Conservation (phyloP, 2,113 vertebrate genomes). For the Pseudopodoces humilis region DNA sequence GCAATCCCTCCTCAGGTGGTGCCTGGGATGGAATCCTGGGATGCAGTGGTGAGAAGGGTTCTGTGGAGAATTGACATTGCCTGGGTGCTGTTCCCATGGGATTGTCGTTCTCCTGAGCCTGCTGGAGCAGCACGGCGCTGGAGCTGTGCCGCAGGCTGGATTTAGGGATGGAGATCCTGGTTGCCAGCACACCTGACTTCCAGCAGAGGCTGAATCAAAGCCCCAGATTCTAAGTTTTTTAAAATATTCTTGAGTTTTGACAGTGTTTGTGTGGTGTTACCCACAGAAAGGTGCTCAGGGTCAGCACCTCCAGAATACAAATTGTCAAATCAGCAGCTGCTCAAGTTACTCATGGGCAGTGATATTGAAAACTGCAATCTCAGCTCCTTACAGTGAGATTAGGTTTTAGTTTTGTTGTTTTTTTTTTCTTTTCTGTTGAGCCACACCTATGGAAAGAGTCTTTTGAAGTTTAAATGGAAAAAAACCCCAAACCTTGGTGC, state of each 20-base stretch:
- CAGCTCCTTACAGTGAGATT: neutral
- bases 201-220: neutral
- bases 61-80: neutral
- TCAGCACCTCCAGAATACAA: neutral
- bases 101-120: rapidly evolving
- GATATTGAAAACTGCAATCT: neutral
- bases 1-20: rapidly evolving
- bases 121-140: neutral
- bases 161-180: neutral
- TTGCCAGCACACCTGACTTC: neutral
- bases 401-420: neutral
- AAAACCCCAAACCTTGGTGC: neutral
- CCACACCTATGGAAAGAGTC: neutral
- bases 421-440: neutral
- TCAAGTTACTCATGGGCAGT: neutral
- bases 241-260: neutral
- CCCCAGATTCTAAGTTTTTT: neutral
- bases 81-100: neutral
- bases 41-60: neutral
- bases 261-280: neutral
- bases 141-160: neutral
- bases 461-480: neutral
- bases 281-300: neutral
- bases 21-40: neutral
- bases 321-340: neutral